phyloP scores from a whole-genome alignment of 1,140 invertebrate species.

The Polypedilum pembai region DNA sequence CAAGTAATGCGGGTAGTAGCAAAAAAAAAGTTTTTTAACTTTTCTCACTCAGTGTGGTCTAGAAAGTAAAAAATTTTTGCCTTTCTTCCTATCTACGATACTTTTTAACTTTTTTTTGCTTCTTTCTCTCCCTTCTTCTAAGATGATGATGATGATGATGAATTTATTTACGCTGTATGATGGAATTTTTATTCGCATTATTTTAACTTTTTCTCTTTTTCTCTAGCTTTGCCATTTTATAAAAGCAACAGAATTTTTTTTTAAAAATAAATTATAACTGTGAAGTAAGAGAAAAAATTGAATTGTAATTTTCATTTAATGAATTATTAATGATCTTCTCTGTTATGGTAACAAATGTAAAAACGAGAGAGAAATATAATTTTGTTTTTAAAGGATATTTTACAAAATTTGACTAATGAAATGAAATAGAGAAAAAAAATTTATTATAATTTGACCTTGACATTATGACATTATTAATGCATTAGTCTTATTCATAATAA shows the following conservation, averaged over 20 bases:
- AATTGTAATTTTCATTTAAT: not conserved
- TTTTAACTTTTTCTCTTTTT: not conserved
- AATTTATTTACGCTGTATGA: slow-evolving; percentile 7
- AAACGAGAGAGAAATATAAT: no score
- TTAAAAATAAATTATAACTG: not conserved
- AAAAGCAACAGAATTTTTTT: not conserved
- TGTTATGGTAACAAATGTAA: no score
- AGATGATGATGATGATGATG: not conserved
- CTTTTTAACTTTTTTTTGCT: not conserved
- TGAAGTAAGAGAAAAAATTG: not conserved
- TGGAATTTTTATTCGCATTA: not conserved
- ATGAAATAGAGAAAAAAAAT: no score
- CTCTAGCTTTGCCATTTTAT: not conserved
- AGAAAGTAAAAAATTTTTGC: not conserved
- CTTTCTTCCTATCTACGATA: not conserved
- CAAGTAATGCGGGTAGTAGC: not conserved
- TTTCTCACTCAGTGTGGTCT: not conserved
- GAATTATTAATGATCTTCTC: slow-evolving; percentile 3
- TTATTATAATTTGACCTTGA: no score
- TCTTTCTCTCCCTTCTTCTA: not conserved
- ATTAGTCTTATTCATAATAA: no score
- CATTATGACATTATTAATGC: no score
- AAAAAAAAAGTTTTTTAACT: not conserved
- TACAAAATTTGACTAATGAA: no score
- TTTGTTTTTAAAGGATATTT: no score